These are phyloP conservation scores for Scaptomyza graminum DNA, from an alignment of 1,140 invertebrate species.

Conservation along the genomic window DNA sequence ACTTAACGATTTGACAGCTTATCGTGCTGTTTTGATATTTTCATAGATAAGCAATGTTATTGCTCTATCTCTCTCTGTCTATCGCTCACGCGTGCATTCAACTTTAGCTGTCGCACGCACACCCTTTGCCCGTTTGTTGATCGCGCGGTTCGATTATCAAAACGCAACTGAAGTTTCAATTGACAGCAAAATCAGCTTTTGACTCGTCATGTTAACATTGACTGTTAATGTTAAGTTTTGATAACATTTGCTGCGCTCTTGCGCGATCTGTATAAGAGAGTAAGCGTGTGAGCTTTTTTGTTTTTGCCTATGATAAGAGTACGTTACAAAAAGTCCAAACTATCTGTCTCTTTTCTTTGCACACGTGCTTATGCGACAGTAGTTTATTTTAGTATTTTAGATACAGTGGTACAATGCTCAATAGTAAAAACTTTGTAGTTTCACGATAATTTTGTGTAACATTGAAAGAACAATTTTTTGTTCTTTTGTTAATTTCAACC, in stretches of 20 bases:
- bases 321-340: neutral
- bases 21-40: constrained; percentile 36
- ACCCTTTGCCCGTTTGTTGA: constrained; percentile 23
- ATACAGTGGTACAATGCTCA: no score
- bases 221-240: constrained; percentile 1
- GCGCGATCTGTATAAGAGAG: constrained; percentile 11
- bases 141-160: constrained; percentile 45
- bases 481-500: neutral
- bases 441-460: no score
- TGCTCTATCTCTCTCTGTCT: constrained; percentile 1
- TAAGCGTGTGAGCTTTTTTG: constrained; percentile 16
- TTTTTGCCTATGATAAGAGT: constrained; percentile 23
- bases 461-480: neutral
- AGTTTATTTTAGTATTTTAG: neutral
- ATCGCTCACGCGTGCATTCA: constrained; percentile 2
- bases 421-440: no score
- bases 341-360: neutral
- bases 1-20: constrained; percentile 15
- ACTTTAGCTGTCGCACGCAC: neutral
- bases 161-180: constrained; percentile 39
- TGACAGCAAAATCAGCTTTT: constrained; percentile 13
- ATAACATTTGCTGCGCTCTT: neutral
- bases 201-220: constrained; percentile 1
- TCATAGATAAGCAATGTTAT: constrained; percentile 41
- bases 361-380: neutral